Conservation (phyloP, 2,888 invertebrate genomes). For the Callyntrura sp. region DNA sequence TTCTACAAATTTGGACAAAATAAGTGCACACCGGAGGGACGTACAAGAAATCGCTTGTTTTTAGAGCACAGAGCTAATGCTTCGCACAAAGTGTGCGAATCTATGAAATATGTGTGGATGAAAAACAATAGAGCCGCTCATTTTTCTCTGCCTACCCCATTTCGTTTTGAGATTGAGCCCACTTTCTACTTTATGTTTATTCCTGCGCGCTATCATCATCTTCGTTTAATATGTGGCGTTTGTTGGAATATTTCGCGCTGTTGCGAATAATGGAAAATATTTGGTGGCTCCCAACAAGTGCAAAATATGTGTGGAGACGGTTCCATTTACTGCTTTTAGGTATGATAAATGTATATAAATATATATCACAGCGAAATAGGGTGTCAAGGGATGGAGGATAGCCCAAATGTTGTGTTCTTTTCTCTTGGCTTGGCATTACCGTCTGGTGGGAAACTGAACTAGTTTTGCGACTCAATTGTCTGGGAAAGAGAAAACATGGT, state of each 20-base stretch:
- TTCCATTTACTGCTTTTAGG: no score
- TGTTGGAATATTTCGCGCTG: background rate
- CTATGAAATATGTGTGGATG: background rate
- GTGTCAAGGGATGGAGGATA: background rate
- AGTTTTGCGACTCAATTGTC: constrained; percentile 35
- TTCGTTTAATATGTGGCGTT: background rate
- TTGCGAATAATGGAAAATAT: constrained; percentile 10
- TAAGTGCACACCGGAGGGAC: background rate
- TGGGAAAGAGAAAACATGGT: constrained; percentile 21
- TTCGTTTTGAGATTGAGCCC: background rate
- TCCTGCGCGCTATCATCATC: background rate
- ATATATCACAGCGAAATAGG: no score
- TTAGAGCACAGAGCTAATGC: background rate
- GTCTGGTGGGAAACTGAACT: constrained; percentile 2
- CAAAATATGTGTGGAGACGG: no score
- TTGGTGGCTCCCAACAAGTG: no score
- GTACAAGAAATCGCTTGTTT: background rate
- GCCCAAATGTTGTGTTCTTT: no score
- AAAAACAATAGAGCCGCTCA: background rate
- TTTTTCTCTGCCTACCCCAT: no score
- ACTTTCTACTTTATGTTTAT: background rate
- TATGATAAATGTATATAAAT: no score
- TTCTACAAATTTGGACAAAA: constrained; percentile 2
- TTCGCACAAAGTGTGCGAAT: background rate
- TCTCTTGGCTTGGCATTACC: constrained; percentile 19